Conservation (phyloP, 2,888 invertebrate species). For the Sialis lutaria region DNA sequence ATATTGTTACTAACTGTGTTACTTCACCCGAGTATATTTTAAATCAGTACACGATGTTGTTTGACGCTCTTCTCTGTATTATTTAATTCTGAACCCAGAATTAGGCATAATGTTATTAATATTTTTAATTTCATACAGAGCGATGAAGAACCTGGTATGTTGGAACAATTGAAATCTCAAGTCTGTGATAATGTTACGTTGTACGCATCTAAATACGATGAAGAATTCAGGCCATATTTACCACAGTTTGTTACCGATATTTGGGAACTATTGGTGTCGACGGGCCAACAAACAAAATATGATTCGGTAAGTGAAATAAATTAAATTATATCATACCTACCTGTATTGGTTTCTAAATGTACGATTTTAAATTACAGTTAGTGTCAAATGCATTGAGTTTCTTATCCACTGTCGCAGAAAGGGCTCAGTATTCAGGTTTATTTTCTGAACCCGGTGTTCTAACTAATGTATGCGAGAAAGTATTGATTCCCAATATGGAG, state of each 20-base stretch:
- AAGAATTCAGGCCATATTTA: constrained; percentile 84
- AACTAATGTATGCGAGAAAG: constrained; percentile 87
- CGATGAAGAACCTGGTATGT: constrained; percentile 70
- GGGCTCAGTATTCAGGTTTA: constrained; percentile 67
- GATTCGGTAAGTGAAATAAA: constrained; percentile 50
- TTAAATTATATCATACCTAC: not conserved
- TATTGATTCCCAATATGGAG: constrained; percentile 97
- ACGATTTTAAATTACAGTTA: constrained; percentile 40
- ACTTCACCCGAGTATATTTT: no score
- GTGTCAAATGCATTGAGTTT: constrained; percentile 94
- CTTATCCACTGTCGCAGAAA: constrained; percentile 84
- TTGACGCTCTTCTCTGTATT: no score
- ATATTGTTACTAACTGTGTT: no score
- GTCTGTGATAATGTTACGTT: constrained; percentile 90
- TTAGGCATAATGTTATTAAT: no score
- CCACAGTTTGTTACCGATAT: constrained; percentile 86
- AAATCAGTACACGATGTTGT: no score
- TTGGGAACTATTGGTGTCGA: constrained; percentile 78
- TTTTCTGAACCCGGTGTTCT: constrained; percentile 80
- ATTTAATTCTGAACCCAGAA: no score
- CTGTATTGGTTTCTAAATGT: not conserved
- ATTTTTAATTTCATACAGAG: constrained; percentile 28
- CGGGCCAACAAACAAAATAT: constrained; percentile 73
- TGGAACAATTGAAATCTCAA: constrained; percentile 86
- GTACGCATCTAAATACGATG: constrained; percentile 95